Evolutionary conservation across 2,888 invertebrate genomes (phyloP), one percentile per base, ranked within the genome.

Genomic region (Muschampia plurimacula): DNA sequence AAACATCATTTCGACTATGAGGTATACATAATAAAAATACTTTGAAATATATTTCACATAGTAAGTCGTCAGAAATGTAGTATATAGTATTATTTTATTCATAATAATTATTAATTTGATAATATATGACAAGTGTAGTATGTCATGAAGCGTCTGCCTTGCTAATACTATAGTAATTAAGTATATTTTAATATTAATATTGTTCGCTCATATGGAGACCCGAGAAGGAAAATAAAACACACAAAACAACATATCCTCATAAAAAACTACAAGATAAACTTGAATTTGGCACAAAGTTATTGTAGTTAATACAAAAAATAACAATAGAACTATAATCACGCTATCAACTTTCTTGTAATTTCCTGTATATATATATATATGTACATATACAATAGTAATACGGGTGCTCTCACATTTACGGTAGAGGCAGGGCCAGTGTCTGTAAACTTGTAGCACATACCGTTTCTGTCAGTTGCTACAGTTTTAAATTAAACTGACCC

Each of bases 1-100:
- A 93, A 94, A 94, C 94, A 93, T 91, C 89, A 90, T 91, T 91
- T 90, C 84, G 87, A 90, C 93, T 93, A 93, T 91, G 89, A 92
- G 90, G 91, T 92, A 94, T 90, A 93, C 91, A 93, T 89, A 92
- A 91, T 90, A 91, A 90, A 92, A 91, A 91, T 92, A 87, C 86
- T 89, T 89, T 89, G 86, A 90, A 89, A 86, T 90, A 88, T 87
- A 88, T 85, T 86, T 85, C 84, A 87, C 86, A 89, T 87, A 86
- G 86, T 87, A 91, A 89, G 88, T 90, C 88, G 84, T 89, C 90
- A 90, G 90, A 91, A 91, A 90, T 85, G 87, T 89, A 83, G 76
- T 82, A 83, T 82, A 82, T 83, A 83, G 81, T 83, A 85, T 81
- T 82, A 79, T 79, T 79, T 77, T 77, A 81, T 13, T 32, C 32